Base-by-base conservation (phyloP, 2,113 vertebrate genomes). In the Limanda limanda region DNA sequence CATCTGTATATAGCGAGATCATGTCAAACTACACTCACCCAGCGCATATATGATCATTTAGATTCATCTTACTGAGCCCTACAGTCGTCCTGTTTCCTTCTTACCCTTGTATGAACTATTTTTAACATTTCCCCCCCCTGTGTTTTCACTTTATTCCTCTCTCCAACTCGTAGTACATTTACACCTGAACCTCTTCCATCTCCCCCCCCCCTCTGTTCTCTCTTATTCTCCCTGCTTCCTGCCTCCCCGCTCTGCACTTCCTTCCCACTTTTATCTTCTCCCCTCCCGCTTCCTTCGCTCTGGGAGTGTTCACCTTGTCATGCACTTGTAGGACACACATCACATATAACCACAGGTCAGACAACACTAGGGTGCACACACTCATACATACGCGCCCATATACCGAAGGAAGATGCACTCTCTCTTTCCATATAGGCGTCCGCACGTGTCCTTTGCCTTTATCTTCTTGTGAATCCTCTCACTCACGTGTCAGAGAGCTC, bases 241-340 rank as follows among this genome's bases (percentile, higher is more conserved):
- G 20, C 21, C 54, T 24, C 5, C 10, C 14, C 37, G 4, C 9
- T 37, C 11, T 58, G 13, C n/a, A 2, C 21, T 35, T 40, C 35
- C 23, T 20, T 24, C 37, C 17, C 61, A 56, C 20, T 77, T 71
- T 76, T 61, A 20, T 31, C 47, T 35, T 20, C 12, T 25, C 60
- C 17, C 11, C 15, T 18, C 14, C 24, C 11, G 3, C 6, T 48
- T 42, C 40, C 20, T 31, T 62, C 51, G 23, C 3, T 0, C 66
- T 40, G 45, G 37, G 51, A n/a, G 51, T 23, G 25, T 68, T 81
- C 51, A 81, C 70, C 69, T 82, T 63, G 63, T 71, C 25, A 13
- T 31, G 25, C 27, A 68, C 23, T 48, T 71, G 81, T 74, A 63
- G 68, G 68, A 71, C 37, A 59, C 66, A 56, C 56, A 4, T 73